Conservation (phyloP, 1,140 invertebrate genomes). For the Drosophila leontia region DNA sequence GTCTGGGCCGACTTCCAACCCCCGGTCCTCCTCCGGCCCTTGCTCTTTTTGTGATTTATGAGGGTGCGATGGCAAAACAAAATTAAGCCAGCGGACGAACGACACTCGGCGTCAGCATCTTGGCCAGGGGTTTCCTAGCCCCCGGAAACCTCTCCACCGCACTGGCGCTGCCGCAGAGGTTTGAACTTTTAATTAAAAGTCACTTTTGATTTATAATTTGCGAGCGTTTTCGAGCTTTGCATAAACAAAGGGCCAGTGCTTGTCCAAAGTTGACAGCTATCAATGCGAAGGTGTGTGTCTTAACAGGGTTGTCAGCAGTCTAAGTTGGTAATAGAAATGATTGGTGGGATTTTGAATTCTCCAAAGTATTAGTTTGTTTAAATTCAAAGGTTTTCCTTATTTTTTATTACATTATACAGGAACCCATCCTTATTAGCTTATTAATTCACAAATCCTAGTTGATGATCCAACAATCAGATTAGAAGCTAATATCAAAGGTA, state of each 20-base stretch:
- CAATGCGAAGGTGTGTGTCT: slow-evolving; percentile 31
- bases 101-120: slow-evolving; percentile 80
- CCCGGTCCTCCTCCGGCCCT: slow-evolving; percentile 33
- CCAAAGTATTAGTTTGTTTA: too few relatives aligned
- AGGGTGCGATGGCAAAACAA: slow-evolving; percentile 79
- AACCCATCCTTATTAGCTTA: background rate
- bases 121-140: slow-evolving; percentile 34
- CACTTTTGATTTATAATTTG: slow-evolving; percentile 81
- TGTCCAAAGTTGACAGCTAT: slow-evolving; percentile 32
- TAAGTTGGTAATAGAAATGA: background rate
- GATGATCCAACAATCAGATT: slow-evolving; percentile 2
- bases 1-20: slow-evolving; percentile 51
- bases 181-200: slow-evolving; percentile 83
- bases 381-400: background rate
- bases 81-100: slow-evolving; percentile 73
- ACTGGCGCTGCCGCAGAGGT: slow-evolving; percentile 18
- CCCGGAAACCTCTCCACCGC: background rate
- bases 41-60: slow-evolving; percentile 77
- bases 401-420: background rate
- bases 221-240: slow-evolving; percentile 65
- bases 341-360: background rate
- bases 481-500: slow-evolving; percentile 1
- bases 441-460: background rate
- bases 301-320: slow-evolving; percentile 4
- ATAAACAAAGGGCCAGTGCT: slow-evolving; percentile 55